Evolutionary conservation across 2,888 invertebrate species (phyloP), one percentile per base, ranked within the genome.

Genomic region (Bruchidius siliquastri): DNA sequence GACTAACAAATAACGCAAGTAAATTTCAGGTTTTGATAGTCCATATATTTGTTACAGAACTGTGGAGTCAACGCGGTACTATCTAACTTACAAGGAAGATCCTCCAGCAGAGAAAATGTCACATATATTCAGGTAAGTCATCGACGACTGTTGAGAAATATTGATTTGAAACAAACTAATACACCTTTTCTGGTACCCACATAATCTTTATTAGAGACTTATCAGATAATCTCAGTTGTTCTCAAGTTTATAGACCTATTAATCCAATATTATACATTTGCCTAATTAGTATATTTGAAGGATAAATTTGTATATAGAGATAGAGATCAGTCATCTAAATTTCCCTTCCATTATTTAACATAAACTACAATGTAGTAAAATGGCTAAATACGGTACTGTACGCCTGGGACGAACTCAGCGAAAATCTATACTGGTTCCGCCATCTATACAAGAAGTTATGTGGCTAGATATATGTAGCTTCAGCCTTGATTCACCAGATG

Each of bases 41-140:
- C 8, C 26, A 4, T 8, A 26, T 67, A 72, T 73, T 72, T 26
- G 8, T 76, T 76, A 67, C 74, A 76, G 76, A 74, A 73, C 68
- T 76, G 73, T 32, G 72, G 72, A 66, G 77, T 81, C 68, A 76
- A 80, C 22, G 80, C 79, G 21, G 80, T 80, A 21, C 77, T 83
- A 13, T 76, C 76, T 8, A 74, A 78, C 67, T 74, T 81, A 22
- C 80, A 81, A 68, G 79, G 79, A 73, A 82, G 82, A 71, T 81
- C 83, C 71, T 79, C 82, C 71, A 84, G 84, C 79, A 80, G 84
- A 74, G 84, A 84, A 78, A 84, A 84, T 77, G 75, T 84, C 73
- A 79, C 83, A 69, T 83, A 80, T 74, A 81, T 82, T 73, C 83
- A 83, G 81, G 83, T 84, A 77, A 69, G 74, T 30, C 1, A 68